Evolutionary conservation across 2,888 invertebrate genomes (phyloP).

Genomic region (Tetragonula carbonaria): DNA sequence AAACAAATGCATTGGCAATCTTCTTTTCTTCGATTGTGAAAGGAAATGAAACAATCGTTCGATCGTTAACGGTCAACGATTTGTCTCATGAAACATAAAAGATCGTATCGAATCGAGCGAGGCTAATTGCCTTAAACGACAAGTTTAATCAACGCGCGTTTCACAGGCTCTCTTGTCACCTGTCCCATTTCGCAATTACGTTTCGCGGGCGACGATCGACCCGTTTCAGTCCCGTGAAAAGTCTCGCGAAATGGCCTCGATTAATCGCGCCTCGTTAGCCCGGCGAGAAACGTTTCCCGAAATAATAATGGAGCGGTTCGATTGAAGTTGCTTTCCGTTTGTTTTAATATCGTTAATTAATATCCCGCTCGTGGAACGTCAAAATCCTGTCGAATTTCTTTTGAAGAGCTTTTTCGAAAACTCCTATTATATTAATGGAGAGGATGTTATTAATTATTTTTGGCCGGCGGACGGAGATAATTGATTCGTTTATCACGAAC

Average conservation of each 20-base stretch:
- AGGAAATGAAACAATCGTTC: background rate
- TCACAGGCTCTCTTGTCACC: background rate
- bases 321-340: background rate
- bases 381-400: background rate
- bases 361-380: background rate
- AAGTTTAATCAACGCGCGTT: conserved; percentile 21
- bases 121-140: conserved; percentile 27
- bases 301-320: conserved; percentile 1
- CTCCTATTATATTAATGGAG: background rate
- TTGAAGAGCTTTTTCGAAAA: background rate
- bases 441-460: background rate
- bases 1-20: background rate
- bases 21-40: background rate
- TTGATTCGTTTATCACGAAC: background rate
- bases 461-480: background rate
- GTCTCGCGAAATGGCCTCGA: background rate
- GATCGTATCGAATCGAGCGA: conserved; percentile 10
- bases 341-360: conserved; percentile 17
- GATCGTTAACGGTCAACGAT: background rate
- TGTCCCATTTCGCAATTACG: conserved; percentile 22
- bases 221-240: background rate
- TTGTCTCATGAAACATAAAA: conserved; percentile 16
- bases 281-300: background rate
- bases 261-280: background rate
- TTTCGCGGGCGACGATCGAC: background rate